Base-by-base conservation (phyloP, 2,113 vertebrate genomes). In the Trichomycterus rosablanca region DNA sequence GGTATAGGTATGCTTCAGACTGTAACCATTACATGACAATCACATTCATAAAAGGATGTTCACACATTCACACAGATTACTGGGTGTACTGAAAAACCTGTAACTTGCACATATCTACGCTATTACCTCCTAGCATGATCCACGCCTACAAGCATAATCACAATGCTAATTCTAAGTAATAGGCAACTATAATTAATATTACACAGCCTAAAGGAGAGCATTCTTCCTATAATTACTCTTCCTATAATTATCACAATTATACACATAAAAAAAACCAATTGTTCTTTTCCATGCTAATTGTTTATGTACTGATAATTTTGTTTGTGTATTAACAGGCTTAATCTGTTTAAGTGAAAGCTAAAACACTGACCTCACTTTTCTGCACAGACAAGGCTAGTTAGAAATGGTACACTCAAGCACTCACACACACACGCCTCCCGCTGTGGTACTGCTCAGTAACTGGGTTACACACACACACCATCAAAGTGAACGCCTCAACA, bases 331-430 rank as follows among this genome's bases (percentile, higher is more conserved):
- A 57, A 62, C 8, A 9, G 18, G 19, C 4, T 43, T 57, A 48
- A 62, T 56, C 39, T 39, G 28, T 30, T 1, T 16, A 3, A 57
- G 35, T 18, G 32, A 3, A 30, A 46, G 34, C 14, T 18, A 44
- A 28, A 55, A 40, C 45, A 73, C 55, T 63, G 16, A 50, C 51
- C 58, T 51, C 39, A 60, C 67, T 74, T 35, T 66, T 32, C 60
- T 40, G 30, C 30, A 35, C 32, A 20, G 32, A 53, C 5, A 34
- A 11, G 23, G 20, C 34, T 56, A n/a, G n/a, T 20, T 45, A 40
- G 26, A 24, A 22, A 12, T 16, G 14, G 34, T 23, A 37, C 7
- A 9, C 42, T 9, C 22, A 44, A 20, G 1, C 34, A 28, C 28
- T 16, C 20, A 59, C 15, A 5, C 5, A 14, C 14, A 14, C 14